Conservation (phyloP, 2,113 vertebrate genomes). For the Camelus dromedarius region DNA sequence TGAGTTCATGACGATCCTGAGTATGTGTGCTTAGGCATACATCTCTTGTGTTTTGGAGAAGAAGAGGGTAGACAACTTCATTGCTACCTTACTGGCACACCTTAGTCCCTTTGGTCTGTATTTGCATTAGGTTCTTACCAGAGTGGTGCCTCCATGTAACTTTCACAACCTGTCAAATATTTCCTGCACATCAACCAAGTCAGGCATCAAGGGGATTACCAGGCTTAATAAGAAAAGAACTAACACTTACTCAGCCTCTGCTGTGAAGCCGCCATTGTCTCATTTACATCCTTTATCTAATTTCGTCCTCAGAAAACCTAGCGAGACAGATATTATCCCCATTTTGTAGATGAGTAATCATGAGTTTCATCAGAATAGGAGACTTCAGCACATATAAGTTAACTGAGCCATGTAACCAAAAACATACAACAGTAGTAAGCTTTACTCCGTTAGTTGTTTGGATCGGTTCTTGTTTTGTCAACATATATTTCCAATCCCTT, state of each 20-base stretch:
- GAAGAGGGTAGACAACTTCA: background rate
- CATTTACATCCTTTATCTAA: conserved; percentile 40
- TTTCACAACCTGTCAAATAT: conserved; percentile 39
- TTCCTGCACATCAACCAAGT: background rate
- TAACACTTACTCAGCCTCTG: conserved; percentile 34
- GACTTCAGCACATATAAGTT: background rate
- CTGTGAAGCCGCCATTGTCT: background rate
- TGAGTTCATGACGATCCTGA: background rate
- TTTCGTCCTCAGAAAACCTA: conserved; percentile 24
- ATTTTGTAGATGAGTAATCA: conserved; percentile 49
- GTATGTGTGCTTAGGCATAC: background rate
- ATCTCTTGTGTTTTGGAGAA: background rate
- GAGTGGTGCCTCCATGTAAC: background rate
- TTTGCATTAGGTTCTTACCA: background rate
- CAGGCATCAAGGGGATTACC: conserved; percentile 27
- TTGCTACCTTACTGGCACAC: background rate
- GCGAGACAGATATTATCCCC: background rate
- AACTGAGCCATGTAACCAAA: background rate
- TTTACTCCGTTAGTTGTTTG: background rate
- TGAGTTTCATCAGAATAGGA: conserved; percentile 1
- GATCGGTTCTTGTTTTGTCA: background rate
- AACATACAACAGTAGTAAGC: background rate
- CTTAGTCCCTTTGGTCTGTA: background rate
- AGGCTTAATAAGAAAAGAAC: conserved; percentile 36
- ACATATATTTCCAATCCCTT: background rate